These are phyloP conservation scores for Pangasius larnaudii DNA, from an alignment of 2,797 vertebrate species.

Conservation along the genomic window DNA sequence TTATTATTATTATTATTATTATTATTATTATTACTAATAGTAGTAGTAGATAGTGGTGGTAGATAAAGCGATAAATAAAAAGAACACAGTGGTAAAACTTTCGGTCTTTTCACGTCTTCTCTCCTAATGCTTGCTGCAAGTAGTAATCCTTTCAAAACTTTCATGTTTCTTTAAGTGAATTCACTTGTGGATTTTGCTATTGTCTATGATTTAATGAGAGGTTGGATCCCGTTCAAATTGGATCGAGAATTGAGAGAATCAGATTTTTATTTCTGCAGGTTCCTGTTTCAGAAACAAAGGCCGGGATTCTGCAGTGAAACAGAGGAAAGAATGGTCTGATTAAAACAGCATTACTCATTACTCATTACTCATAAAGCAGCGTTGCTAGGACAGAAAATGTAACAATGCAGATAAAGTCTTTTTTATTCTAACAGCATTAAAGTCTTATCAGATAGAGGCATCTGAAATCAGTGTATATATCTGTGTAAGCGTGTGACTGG, in stretches of 20 bases:
- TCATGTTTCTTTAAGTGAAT: background rate
- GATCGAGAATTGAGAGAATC: slow-evolving; percentile 50
- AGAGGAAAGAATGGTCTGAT: slow-evolving; percentile 56
- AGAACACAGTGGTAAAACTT: background rate
- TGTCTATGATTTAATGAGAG: background rate
- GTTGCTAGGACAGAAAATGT: slow-evolving; percentile 18
- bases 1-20: background rate
- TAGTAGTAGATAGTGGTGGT: background rate
- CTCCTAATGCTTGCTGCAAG: background rate
- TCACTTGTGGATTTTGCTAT: slow-evolving; percentile 7
- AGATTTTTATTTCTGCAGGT: slow-evolving; percentile 56
- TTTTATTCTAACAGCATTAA: background rate
- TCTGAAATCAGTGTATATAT: background rate
- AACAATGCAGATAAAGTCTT: background rate
- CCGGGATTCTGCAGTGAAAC: slow-evolving; percentile 56
- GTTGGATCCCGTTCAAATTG: slow-evolving; percentile 18
- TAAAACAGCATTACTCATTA: slow-evolving; percentile 34
- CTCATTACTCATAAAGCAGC: too few species aligned
- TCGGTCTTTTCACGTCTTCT: background rate
- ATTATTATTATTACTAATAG: background rate
- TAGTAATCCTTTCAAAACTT: background rate
- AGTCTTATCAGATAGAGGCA: background rate
- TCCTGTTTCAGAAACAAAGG: slow-evolving; percentile 67
- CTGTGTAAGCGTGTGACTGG: background rate
- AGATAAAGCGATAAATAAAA: background rate